Conservation (phyloP, 2,113 vertebrate species). For the Clarias batrachus region DNA sequence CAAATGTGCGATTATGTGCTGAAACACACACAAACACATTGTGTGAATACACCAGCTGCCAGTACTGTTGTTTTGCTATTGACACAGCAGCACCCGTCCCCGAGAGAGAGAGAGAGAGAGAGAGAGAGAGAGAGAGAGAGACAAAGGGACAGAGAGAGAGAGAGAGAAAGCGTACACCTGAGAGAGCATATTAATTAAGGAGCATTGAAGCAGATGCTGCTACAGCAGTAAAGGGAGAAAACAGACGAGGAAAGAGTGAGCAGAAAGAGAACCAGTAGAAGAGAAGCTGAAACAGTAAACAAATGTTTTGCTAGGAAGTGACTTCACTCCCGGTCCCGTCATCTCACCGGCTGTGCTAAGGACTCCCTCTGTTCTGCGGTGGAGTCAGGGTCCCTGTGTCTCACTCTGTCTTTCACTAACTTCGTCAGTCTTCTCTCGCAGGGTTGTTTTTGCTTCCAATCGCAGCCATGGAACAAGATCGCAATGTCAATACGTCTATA, state of each 20-base stretch:
- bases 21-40: constrained; percentile 46
- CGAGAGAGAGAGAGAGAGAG: constrained; percentile 54
- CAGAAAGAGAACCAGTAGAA: constrained; percentile 21
- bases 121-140: constrained; percentile 51
- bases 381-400: background rate
- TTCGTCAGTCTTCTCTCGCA: background rate
- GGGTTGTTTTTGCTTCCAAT: background rate
- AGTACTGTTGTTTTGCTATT: constrained; percentile 68
- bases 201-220: constrained; percentile 28
- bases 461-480: background rate
- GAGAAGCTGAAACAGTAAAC: constrained; percentile 19
- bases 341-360: constrained; percentile 33
- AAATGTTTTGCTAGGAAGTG: constrained; percentile 47
- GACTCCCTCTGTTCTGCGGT: background rate
- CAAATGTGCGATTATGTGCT: constrained; percentile 48
- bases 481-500: background rate
- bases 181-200: constrained; percentile 55
- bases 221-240: background rate
- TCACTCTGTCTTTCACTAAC: background rate
- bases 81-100: constrained; percentile 54
- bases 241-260: constrained; percentile 1
- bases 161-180: constrained; percentile 14
- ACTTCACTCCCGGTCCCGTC: constrained; percentile 40
- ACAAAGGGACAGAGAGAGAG: constrained; percentile 42
- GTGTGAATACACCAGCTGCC: constrained; percentile 63